Evolutionary conservation across 1,140 invertebrate genomes (phyloP).

Genomic region (Bombus vancouverensis): DNA sequence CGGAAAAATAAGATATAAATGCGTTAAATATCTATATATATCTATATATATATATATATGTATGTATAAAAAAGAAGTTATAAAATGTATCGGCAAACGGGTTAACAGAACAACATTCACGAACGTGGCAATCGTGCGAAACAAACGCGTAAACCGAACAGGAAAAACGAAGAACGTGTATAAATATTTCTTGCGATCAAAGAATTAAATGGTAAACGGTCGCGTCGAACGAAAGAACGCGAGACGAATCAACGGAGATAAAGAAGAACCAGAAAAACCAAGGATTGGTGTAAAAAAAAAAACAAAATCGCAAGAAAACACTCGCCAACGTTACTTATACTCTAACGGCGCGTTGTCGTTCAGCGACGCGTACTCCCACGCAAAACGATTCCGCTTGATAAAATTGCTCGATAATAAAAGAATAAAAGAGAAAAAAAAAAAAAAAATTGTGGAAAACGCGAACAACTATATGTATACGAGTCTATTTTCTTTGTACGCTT

Average conservation of each 20-base stretch:
- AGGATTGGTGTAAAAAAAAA: constrained; percentile 18
- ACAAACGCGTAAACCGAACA: constrained; percentile 43
- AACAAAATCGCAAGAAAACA: constrained; percentile 29
- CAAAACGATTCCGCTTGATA: neutral
- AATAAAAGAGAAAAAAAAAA: neutral
- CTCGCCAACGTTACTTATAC: constrained; percentile 22
- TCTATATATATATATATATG: neutral
- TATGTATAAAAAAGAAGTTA: neutral
- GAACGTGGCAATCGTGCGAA: constrained; percentile 19
- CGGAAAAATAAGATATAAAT: neutral
- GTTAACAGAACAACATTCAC: constrained; percentile 50
- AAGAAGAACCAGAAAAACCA: constrained; percentile 18
- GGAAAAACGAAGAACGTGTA: constrained; percentile 51
- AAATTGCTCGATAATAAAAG: constrained; percentile 25
- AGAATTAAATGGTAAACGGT: constrained; percentile 11
- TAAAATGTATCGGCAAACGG: constrained; percentile 19
- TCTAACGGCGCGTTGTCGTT: neutral
- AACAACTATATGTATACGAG: constrained; percentile 30
- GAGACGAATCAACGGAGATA: constrained; percentile 53
- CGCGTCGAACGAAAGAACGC: constrained; percentile 46
- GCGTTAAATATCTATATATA: constrained; percentile 3
- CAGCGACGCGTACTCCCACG: too few species aligned
- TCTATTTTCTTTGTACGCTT: constrained; percentile 25
- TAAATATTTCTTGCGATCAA: constrained; percentile 35
- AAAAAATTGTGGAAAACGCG: constrained; percentile 34